phyloP scores from a whole-genome alignment of 1,140 invertebrate genomes.

The Oscheius sp. region DNA sequence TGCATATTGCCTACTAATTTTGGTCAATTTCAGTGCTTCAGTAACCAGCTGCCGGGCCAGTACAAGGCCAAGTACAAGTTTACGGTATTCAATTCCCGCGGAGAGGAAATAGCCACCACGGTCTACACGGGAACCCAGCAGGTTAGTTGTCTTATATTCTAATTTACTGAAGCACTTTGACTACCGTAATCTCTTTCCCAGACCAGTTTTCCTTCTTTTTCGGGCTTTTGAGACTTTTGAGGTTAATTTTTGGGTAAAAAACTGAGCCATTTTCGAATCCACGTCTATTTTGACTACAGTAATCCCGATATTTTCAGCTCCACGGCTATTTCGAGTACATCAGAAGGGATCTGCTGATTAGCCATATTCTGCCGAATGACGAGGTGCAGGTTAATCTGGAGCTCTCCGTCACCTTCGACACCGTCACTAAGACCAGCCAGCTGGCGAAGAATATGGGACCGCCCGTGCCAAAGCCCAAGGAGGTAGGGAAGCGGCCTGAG shows the following conservation, averaged over 20 bases:
- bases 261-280: background rate
- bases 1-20: background rate
- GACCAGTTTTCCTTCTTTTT: too few relatives aligned
- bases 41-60: constrained; percentile 43
- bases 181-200: too few relatives aligned
- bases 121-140: constrained; percentile 58
- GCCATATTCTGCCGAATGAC: constrained; percentile 45
- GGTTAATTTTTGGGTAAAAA: background rate
- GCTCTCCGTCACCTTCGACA: constrained; percentile 55
- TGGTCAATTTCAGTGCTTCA: constrained; percentile 35
- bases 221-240: too few relatives aligned
- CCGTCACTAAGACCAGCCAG: constrained; percentile 45
- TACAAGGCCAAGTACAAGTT: constrained; percentile 55
- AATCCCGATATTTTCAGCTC: constrained; percentile 39
- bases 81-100: constrained; percentile 49
- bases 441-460: background rate
- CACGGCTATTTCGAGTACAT: constrained; percentile 61
- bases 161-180: too few relatives aligned
- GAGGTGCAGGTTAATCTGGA: constrained; percentile 50
- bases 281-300: background rate
- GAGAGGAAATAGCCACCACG: constrained; percentile 57
- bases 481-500: too few relatives aligned
- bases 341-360: constrained; percentile 52
- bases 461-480: constrained; percentile 1
- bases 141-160: constrained; percentile 15